Evolutionary conservation across 2,113 vertebrate genomes (phyloP).

Genomic region (Neotoma lepida): DNA sequence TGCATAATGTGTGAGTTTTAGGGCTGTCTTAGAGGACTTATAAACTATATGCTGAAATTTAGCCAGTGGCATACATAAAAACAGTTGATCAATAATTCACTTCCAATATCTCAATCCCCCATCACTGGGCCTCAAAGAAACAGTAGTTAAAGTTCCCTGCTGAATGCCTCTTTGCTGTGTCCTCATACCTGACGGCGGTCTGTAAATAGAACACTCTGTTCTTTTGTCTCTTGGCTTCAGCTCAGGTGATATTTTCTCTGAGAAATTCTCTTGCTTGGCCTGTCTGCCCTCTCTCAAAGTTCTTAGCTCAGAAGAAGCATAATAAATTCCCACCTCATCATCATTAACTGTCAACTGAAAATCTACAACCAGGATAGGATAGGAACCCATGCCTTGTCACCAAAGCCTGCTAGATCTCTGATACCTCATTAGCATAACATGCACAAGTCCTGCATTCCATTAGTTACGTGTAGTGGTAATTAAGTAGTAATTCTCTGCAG

Average conservation of each 20-base stretch:
- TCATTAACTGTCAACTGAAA: conserved; percentile 83
- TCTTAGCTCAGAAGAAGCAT: conserved; percentile 76
- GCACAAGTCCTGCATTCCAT: conserved; percentile 86
- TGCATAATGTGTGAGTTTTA: background rate
- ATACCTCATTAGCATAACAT: conserved; percentile 86
- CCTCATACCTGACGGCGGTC: conserved; percentile 24
- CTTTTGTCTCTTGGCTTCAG: conserved; percentile 43
- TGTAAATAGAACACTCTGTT: conserved; percentile 51
- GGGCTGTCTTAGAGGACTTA: background rate
- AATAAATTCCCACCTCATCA: conserved; percentile 85
- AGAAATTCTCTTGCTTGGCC: conserved; percentile 77
- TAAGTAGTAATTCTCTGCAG: conserved; percentile 85
- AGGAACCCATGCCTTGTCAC: conserved; percentile 78
- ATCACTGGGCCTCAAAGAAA: background rate
- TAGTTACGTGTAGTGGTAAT: conserved; percentile 88
- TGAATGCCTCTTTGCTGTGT: background rate
- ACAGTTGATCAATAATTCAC: conserved; percentile 24
- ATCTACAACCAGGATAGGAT: conserved; percentile 78
- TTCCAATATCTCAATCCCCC: conserved; percentile 8
- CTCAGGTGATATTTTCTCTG: conserved; percentile 71
- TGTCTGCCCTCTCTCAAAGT: conserved; percentile 81
- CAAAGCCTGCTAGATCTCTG: conserved; percentile 81
- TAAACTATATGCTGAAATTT: background rate
- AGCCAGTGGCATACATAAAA: background rate
- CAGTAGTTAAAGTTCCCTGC: conserved; percentile 17